Conservation (phyloP, 2,797 vertebrate genomes). For the Chanos chanos region DNA sequence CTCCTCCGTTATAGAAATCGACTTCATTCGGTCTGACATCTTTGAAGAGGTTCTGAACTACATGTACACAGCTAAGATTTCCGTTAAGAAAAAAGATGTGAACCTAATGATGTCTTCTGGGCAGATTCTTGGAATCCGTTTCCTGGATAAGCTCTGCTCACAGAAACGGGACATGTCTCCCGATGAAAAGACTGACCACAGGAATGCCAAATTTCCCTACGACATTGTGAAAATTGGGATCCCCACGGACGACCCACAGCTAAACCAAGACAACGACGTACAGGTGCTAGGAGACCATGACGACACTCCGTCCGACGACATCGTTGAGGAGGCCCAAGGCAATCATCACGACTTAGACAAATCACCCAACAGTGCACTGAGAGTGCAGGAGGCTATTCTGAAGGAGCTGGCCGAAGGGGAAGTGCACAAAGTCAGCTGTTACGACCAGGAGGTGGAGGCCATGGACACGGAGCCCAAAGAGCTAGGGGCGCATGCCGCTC, state of each 20-base stretch:
- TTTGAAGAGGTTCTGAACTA: constrained; percentile 97
- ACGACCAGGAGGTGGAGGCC: constrained; percentile 89
- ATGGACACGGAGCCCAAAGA: constrained; percentile 93
- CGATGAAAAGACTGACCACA: constrained; percentile 79
- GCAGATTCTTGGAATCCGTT: constrained; percentile 93
- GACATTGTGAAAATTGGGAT: constrained; percentile 90
- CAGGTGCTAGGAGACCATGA: constrained; percentile 88
- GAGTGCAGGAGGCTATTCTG: constrained; percentile 92
- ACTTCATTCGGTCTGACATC: constrained; percentile 96
- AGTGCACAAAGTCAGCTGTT: constrained; percentile 92
- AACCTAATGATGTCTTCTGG: constrained; percentile 99
- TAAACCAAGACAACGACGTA: constrained; percentile 79
- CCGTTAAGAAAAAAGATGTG: constrained; percentile 92
- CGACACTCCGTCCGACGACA: constrained; percentile 84
- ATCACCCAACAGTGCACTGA: constrained; percentile 83
- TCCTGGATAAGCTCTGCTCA: constrained; percentile 93
- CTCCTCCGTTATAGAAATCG: constrained; percentile 97
- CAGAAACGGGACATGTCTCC: constrained; percentile 93
- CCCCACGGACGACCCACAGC: constrained; percentile 83
- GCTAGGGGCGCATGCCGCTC: constrained; percentile 83
- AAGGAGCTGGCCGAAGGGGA: constrained; percentile 93
- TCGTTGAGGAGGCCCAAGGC: constrained; percentile 80
- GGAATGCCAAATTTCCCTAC: constrained; percentile 83
- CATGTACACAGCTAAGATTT: constrained; percentile 97
- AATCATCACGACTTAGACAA: constrained; percentile 93